Conservation (phyloP, 2,888 invertebrate species). For the Laspeyria flexula region DNA sequence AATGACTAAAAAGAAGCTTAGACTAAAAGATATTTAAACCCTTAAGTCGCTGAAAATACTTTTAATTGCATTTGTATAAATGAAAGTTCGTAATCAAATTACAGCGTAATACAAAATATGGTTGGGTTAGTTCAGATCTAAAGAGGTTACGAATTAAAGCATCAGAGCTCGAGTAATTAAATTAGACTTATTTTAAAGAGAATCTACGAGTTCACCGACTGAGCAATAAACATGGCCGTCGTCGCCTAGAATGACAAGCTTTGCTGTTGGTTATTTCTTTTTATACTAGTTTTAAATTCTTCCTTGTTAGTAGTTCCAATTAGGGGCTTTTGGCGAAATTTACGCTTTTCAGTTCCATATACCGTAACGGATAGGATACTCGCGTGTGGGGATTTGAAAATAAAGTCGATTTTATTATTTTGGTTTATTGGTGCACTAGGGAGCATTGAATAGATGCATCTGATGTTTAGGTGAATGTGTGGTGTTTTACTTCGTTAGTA, state of each 20-base stretch:
- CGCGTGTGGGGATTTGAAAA: no score
- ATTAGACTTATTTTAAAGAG: slow-evolving; percentile 54
- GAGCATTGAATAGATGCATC: no score
- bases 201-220: slow-evolving; percentile 50
- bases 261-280: slow-evolving; percentile 36
- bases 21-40: no score
- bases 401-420: no score
- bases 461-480: no score
- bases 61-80: not conserved
- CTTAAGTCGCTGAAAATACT: no score
- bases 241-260: slow-evolving; percentile 48
- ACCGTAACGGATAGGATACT: not conserved
- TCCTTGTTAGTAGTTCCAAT: slow-evolving; percentile 6
- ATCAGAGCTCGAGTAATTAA: slow-evolving; percentile 53
- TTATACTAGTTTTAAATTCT: slow-evolving; percentile 11
- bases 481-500: no score
- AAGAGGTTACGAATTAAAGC: slow-evolving; percentile 42
- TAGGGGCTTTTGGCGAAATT: not conserved
- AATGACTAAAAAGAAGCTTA: no score
- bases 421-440: no score
- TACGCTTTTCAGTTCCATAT: not conserved
- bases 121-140: slow-evolving; percentile 17
- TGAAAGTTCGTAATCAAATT: not conserved
- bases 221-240: slow-evolving; percentile 49
- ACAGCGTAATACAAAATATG: slow-evolving; percentile 9